These are phyloP conservation scores for Acronicta aceris DNA, from an alignment of 2,888 invertebrate genomes.

Conservation along the genomic window DNA sequence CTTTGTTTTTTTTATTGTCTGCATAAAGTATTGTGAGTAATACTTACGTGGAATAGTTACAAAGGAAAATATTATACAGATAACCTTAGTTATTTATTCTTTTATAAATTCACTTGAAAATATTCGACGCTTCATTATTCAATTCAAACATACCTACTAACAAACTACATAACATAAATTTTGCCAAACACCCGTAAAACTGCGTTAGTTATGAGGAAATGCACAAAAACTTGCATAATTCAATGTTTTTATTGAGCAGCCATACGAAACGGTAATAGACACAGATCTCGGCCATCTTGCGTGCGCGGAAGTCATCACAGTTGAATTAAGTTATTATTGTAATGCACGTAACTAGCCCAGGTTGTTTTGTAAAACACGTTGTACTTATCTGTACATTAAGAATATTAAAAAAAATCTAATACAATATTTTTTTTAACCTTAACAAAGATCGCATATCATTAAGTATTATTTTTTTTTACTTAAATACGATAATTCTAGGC, in stretches of 20 bases:
- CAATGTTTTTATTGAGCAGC: conserved; percentile 34
- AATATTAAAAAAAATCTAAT: neutral
- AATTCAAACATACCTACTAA: neutral
- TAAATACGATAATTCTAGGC: no score
- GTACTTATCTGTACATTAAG: conserved; percentile 4
- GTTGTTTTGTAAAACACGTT: conserved; percentile 13
- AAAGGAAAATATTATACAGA: neutral
- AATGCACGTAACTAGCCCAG: conserved; percentile 31
- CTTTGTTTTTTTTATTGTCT: conserved; percentile 5
- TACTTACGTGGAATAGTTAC: neutral
- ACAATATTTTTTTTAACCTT: no score
- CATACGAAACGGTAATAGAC: conserved; percentile 23
- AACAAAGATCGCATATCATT: no score
- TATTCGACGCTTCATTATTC: no score
- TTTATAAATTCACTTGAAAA: neutral
- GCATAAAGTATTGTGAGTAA: neutral
- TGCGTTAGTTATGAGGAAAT: conserved; percentile 40
- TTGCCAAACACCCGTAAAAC: conserved; percentile 16
- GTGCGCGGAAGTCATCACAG: conserved; percentile 28
- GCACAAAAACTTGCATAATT: conserved; percentile 37
- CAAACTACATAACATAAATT: conserved; percentile 16
- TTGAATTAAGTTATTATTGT: conserved; percentile 35
- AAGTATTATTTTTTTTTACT: no score
- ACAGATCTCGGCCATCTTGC: conserved; percentile 31
- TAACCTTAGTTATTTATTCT: neutral